phyloP scores from a whole-genome alignment of 1,140 invertebrate genomes.

The Hesperophylax magnus region DNA sequence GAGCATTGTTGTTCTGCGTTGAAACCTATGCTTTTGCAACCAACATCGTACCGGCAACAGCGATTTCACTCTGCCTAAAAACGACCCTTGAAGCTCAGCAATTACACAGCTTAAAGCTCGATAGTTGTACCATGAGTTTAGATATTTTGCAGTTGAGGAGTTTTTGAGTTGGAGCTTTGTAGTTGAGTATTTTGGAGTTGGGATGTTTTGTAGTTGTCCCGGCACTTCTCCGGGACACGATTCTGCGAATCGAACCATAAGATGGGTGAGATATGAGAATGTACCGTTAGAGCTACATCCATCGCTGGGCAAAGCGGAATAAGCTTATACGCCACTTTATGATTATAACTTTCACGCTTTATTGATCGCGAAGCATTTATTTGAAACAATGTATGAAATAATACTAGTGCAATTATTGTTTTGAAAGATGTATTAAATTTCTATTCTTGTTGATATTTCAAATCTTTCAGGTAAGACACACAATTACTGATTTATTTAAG shows the following conservation, averaged over 20 bases:
- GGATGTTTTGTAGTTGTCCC: conserved; percentile 2
- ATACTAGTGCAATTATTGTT: too few species aligned
- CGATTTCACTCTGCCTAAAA: too few species aligned
- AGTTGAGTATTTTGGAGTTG: neutral
- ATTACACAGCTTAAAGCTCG: neutral
- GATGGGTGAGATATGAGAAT: conserved; percentile 38
- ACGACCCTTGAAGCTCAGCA: neutral
- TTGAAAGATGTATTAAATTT: too few species aligned
- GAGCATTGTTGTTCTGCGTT: conserved; percentile 25
- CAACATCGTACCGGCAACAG: neutral
- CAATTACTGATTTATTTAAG: too few species aligned
- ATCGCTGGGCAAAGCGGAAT: neutral
- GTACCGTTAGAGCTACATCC: conserved; percentile 20
- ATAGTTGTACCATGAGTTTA: neutral
- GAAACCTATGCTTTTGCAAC: neutral
- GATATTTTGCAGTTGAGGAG: neutral
- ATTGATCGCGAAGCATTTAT: too few species aligned
- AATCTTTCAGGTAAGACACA: too few species aligned
- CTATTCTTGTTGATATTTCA: too few species aligned
- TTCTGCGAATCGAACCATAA: conserved; percentile 22
- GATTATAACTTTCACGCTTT: too few species aligned
- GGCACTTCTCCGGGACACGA: conserved; percentile 25
- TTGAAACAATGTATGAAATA: too few species aligned
- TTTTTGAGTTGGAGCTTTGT: neutral
- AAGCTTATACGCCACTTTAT: too few species aligned